Conservation (phyloP, 2,797 vertebrate genomes). For the Thamnophis elegans region DNA sequence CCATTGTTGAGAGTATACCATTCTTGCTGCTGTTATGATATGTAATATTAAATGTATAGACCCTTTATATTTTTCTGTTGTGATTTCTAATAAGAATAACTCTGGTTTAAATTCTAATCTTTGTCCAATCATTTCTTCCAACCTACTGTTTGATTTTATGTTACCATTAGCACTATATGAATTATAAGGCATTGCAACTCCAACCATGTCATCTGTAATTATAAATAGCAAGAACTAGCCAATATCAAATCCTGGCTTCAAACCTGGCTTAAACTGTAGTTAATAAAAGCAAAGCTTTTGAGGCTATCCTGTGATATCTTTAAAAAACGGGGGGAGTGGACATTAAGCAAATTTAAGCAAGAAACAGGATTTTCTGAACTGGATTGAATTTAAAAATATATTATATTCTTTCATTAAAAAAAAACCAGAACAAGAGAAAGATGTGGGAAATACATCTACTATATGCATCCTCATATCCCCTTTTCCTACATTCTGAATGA, state of each 20-base stretch:
- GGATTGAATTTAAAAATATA: not conserved
- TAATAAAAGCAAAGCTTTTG: not conserved
- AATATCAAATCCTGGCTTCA: not conserved
- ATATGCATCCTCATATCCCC: constrained; percentile 3
- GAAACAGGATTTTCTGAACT: not conserved
- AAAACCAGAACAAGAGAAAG: not conserved
- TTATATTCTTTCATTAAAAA: not conserved
- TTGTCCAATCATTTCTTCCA: too few species aligned
- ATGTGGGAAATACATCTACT: not conserved
- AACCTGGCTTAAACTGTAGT: not conserved
- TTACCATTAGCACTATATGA: not conserved
- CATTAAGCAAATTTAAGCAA: not conserved
- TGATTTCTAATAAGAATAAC: too few species aligned
- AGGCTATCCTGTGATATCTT: not conserved
- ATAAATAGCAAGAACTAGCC: not conserved
- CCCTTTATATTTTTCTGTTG: too few species aligned
- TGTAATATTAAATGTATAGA: too few species aligned
- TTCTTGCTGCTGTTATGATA: too few species aligned
- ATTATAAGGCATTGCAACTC: not conserved
- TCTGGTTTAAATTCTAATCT: too few species aligned
- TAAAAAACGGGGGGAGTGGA: not conserved
- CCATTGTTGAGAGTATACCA: too few species aligned
- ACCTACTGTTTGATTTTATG: not conserved
- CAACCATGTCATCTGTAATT: not conserved
- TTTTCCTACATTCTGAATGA: constrained; percentile 14